These are phyloP conservation scores for Tetramorium parvispinum DNA, from an alignment of 1,140 invertebrate genomes.

Conservation along the genomic window DNA sequence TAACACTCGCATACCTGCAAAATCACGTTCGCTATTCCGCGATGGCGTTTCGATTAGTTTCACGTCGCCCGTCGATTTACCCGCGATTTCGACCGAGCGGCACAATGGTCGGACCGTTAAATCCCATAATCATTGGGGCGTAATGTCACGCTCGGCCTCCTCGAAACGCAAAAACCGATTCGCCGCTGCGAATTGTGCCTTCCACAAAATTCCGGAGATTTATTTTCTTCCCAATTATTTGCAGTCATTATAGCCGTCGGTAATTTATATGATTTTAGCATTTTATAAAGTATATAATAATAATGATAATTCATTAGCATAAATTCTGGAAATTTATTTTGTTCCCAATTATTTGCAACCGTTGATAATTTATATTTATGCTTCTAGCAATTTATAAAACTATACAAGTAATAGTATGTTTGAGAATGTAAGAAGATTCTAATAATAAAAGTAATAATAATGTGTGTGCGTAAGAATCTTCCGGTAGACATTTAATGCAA, in stretches of 20 bases:
- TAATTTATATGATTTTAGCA: no score
- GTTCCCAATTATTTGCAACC: not conserved
- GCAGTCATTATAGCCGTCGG: not conserved
- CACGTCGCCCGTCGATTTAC: slow-evolving; percentile 4
- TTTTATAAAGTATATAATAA: not conserved
- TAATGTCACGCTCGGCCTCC: slow-evolving; percentile 8
- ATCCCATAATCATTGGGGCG: slow-evolving; percentile 13
- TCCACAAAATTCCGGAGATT: not conserved
- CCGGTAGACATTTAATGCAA: not conserved
- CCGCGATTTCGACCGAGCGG: slow-evolving; percentile 6
- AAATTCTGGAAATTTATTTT: not conserved
- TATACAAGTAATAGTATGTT: not conserved
- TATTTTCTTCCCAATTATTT: not conserved
- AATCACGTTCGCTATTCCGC: slow-evolving; percentile 8
- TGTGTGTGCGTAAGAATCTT: not conserved
- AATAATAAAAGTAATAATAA: not conserved
- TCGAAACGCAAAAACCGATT: slow-evolving; percentile 20
- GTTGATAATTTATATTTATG: not conserved
- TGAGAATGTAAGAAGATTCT: not conserved
- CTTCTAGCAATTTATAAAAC: not conserved
- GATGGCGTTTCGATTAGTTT: slow-evolving; percentile 26
- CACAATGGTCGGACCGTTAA: slow-evolving; percentile 9
- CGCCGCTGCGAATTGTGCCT: not conserved
- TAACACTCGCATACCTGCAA: slow-evolving; percentile 10
- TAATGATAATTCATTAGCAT: not conserved